A percentile compares a stretch with the other conserved stretches of the same genome.
phyloP scores from a whole-genome alignment of 2,888 invertebrate genomes.

The Lasioglossum morio region DNA sequence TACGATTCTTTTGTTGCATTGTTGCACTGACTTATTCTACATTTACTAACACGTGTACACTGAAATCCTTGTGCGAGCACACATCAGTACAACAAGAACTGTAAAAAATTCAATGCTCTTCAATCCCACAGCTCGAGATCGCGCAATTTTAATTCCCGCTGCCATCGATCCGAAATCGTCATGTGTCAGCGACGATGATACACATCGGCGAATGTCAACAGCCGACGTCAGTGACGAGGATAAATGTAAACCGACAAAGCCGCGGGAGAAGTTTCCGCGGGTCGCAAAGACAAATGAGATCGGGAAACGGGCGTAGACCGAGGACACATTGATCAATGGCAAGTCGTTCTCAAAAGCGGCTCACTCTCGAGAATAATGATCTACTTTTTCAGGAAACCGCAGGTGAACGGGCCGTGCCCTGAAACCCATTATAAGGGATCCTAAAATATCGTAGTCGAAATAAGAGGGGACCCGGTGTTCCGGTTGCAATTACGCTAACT shows the following conservation, averaged over 20 bases:
- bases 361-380: conserved; percentile 41
- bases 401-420: conserved; percentile 16
- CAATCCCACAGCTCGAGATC: not conserved
- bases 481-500: conserved; percentile 38
- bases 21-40: no score
- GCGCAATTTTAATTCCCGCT: not conserved
- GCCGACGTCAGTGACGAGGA: conserved; percentile 2
- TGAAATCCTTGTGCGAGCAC: not conserved
- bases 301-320: conserved; percentile 20
- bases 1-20: not conserved
- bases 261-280: not conserved
- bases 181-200: not conserved
- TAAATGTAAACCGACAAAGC: conserved; percentile 17
- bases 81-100: not conserved
- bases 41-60: not conserved
- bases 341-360: conserved; percentile 19
- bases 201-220: conserved; percentile 1
- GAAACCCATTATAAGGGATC: conserved; percentile 2
- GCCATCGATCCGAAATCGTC: not conserved
- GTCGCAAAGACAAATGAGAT: conserved; percentile 27
- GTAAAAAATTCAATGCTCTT: not conserved
- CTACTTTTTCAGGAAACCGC: conserved; percentile 34
- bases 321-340: conserved; percentile 34
- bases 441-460: conserved; percentile 20
- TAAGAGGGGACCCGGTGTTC: conserved; percentile 13